Evolutionary conservation across 2,888 invertebrate species (phyloP).

Genomic region (Balanococcus diminutus): DNA sequence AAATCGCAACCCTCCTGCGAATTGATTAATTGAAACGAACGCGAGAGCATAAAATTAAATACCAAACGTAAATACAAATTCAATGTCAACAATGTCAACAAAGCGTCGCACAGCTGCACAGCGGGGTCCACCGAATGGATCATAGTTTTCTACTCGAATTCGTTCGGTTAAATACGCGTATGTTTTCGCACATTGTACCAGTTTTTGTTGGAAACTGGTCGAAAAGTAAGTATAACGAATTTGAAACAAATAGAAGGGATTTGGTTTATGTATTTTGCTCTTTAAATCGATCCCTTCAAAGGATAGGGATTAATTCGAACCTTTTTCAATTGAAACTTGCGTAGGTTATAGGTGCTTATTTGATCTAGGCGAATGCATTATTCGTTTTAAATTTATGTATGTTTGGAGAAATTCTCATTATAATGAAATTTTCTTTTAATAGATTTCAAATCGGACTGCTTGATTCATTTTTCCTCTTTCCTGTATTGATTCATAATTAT

Average conservation of each 20-base stretch:
- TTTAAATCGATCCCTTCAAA: background rate
- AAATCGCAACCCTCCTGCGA: constrained; percentile 22
- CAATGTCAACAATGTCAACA: constrained; percentile 41
- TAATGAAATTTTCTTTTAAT: too few relatives aligned
- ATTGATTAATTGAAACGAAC: constrained; percentile 31
- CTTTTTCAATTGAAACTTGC: background rate
- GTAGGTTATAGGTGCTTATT: background rate
- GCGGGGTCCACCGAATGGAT: background rate
- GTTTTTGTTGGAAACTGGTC: background rate
- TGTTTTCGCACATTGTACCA: background rate
- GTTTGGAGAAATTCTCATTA: background rate
- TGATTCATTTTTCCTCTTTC: background rate
- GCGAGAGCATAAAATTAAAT: background rate
- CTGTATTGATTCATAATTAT: background rate
- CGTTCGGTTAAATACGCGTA: background rate
- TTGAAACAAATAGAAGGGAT: background rate
- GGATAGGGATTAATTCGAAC: background rate
- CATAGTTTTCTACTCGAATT: background rate
- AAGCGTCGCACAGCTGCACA: background rate
- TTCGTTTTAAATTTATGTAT: background rate
- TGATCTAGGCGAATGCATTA: background rate
- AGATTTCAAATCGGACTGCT: background rate
- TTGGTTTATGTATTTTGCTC: background rate
- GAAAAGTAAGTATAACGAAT: background rate
- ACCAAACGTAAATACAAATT: constrained; percentile 4